Base-by-base conservation (phyloP, 2,113 vertebrate species). In the Lichenostomus cassidix region DNA sequence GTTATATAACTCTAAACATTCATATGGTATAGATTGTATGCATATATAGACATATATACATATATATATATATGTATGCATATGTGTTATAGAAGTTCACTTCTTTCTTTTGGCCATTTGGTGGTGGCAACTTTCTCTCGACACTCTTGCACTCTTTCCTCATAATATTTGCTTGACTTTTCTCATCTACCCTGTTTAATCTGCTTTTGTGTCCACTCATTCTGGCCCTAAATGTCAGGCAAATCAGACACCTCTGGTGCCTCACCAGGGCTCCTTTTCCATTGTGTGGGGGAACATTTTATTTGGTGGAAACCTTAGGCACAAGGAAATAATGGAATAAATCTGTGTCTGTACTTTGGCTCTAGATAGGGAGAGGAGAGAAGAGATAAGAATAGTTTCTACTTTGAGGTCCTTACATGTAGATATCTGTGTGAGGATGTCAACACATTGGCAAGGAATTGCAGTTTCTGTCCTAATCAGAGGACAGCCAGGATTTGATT, bases 361-460 rank as follows among this genome's bases (percentile, higher is more conserved):
- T 60, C 25, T 16, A 3, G 20, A 12, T 2, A 33, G 12, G 29
- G 47, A 81, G 15, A 69, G 17, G 37, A 74, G 7, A 55, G 9
- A 10, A 78, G 7, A 55, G 9, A 10, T 7, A 77, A 44, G 10
- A 63, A 59, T 50, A 2, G 10, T 46, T 78, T 87, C 29, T 67
- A 1, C 33, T 39, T 90, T 0, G 0, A 60, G 11, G 4, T 58
- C 10, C 4, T 80, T 20, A 13, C 3, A 9, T 16, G 15, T 17
- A 56, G 13, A 27, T 46, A 12, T 70, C 65, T 70, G 5, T 33
- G 12, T 8, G 9, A 83, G 7, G 16, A 44, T 56, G 18, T 19
- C 1, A 1, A 39, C 11, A 27, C 3, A 8, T 14, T 7, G 47
- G 14, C 33, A 87, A 90, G 8, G n/a, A 83, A 73, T 49, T 25